Base-by-base conservation (phyloP, 2,888 invertebrate genomes). In the Sisyra nigra region DNA sequence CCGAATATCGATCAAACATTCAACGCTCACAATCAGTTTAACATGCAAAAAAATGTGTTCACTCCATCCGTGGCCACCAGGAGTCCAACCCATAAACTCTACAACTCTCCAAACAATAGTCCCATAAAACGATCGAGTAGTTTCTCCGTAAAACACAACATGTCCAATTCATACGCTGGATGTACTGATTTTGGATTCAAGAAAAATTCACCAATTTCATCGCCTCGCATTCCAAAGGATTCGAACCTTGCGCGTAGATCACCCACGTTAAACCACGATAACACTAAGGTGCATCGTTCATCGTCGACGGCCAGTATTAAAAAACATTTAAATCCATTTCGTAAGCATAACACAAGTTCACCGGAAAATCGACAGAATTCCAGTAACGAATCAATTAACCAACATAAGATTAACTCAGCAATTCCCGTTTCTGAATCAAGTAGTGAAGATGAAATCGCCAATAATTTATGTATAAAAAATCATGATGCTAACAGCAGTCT, bases 121-220 rank as follows among this genome's bases (percentile, higher is more conserved):
- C 70, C 74, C 1, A 73, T 80, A 45, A 69, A 72, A 52, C 67
- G 80, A 14, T 80, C 80, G 3, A 79, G 76, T 53, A 80, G 80
- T 8, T 80, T 80, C 54, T 75, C 54, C 1, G 58, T 57, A 19
- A 61, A 60, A 50, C 62, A 62, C 7, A 19, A 35, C n/a, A 17
- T 13, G 18, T 39, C 24, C 3, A 39, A 17, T 39, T 31, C 13
- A 8, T 24, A 35, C 6, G 14, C 30, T 8, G 18, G 40, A 13
- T 44, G 44, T 32, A 34, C 45, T 11, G 43, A 48, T 34, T 47
- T 48, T 33, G 53, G 52, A 46, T 51, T 52, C 49, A 24, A 24
- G 24, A 24, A 24, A 24, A 24, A 44, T 30, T 38, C 37, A 4
- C 38, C 37, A 52, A 41, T 41, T 14, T 44, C n/a, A 44, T 47